Percentiles rank a stretch among this genome's conserved stretches.
Evolutionary conservation across 2,113 vertebrate genomes (phyloP).

Genomic region (Furnarius figulus): DNA sequence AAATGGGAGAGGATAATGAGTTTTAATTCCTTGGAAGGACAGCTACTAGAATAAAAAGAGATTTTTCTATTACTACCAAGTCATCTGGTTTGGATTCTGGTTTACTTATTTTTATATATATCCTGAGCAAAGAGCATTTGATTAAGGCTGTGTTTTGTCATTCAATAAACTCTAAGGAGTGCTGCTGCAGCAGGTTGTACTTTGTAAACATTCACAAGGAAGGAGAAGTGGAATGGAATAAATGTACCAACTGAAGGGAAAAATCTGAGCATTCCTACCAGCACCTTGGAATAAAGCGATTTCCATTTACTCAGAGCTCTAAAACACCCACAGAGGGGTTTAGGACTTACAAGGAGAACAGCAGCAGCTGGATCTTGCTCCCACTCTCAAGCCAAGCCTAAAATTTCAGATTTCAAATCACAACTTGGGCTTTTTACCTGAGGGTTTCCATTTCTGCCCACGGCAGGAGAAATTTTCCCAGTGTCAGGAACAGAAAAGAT

Average conservation of each 20-base stretch:
- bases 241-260: not conserved
- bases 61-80: slow-evolving; percentile 62
- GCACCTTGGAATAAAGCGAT: fast-evolving
- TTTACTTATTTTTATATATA: not conserved
- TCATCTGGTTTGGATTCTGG: not conserved
- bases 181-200: not conserved
- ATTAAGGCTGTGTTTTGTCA: not conserved
- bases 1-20: slow-evolving; percentile 66
- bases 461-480: not conserved
- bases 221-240: not conserved
- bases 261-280: not conserved
- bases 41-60: slow-evolving; percentile 63
- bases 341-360: not conserved
- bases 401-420: not conserved
- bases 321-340: not conserved
- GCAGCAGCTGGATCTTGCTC: not conserved
- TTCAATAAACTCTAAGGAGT: not conserved
- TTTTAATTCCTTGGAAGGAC: slow-evolving; percentile 75
- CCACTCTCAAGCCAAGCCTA: not conserved
- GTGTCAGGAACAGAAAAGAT: not conserved
- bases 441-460: not conserved
- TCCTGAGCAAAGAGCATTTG: not conserved
- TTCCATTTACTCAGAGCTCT: not conserved
- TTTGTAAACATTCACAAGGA: not conserved
- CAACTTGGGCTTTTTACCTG: not conserved